Evolutionary conservation across 2,797 vertebrate species (phyloP), one percentile per base, ranked within the genome.

Genomic region (Rhinophrynus dorsalis): DNA sequence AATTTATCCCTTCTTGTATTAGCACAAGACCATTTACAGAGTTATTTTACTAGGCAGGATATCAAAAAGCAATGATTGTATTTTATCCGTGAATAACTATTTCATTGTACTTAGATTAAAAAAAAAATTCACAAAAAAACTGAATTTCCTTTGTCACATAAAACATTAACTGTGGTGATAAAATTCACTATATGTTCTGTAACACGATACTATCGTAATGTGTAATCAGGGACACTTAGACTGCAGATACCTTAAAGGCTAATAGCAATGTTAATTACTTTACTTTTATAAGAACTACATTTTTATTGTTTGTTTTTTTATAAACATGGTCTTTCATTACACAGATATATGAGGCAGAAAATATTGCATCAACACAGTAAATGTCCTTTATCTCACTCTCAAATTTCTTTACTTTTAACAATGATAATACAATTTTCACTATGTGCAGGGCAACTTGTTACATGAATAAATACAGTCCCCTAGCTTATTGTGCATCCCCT

Each of bases 271-370:
- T 27, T 29, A 23, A 48, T n/a, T 26, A 1, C 12, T 13, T 48
- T 23, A n/a, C n/a, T n/a, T n/a, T n/a, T n/a, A n/a, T n/a, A n/a
- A n/a, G n/a, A n/a, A n/a, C n/a, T n/a, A n/a, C n/a, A n/a, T n/a
- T n/a, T n/a, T 50, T 24, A 27, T 48, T 48, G 45, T 30, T 40
- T 65, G 18, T 64, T 67, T 68, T 29, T 42, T 51, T 26, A 18
- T 54, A 30, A 44, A 27, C 33, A 27, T 26, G 45, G 42, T 20
- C 37, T 70, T 70, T 55, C 47, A 70, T 70, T 70, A 62, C 40
- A 54, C 58, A 62, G 58, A 55, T 70, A 62, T 70, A 70, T 70
- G 67, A 70, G 48, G 67, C 67, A 62, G 48, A 62, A 70, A 59
- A 62, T 62, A 62, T 33, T 54, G 38, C 33, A 70, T 45, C 61